phyloP scores from a whole-genome alignment of 2,888 invertebrate genomes.

The Frankliniella intonsa region DNA sequence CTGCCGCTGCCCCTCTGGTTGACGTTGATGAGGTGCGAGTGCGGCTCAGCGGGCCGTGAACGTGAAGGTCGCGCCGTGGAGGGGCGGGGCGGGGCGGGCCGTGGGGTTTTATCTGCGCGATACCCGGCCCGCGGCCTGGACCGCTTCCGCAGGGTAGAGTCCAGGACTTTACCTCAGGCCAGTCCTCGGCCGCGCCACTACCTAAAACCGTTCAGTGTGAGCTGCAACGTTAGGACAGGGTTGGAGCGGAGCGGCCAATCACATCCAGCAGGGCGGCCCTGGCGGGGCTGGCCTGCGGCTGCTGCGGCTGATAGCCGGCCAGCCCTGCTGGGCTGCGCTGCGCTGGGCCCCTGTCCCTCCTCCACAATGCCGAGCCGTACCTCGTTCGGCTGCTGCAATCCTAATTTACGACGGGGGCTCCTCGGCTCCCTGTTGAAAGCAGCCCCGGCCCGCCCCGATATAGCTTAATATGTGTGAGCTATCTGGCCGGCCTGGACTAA shows the following conservation, averaged over 20 bases:
- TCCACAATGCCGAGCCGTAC: background rate
- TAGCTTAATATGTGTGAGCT: conserved; percentile 17
- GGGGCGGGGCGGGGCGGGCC: too few species aligned
- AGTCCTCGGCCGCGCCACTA: too few species aligned
- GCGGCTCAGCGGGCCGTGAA: too few species aligned
- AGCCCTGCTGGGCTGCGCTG: background rate
- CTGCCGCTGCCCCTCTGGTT: background rate
- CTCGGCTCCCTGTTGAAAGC: background rate
- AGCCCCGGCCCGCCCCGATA: background rate
- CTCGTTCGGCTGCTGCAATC: conserved; percentile 3
- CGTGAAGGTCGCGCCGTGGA: too few species aligned
- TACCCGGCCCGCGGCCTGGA: too few species aligned
- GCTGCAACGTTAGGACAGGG: too few species aligned
- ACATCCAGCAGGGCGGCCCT: background rate
- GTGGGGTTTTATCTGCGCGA: too few species aligned
- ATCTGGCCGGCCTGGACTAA: conserved; percentile 41
- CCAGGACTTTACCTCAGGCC: too few species aligned
- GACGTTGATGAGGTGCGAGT: too few species aligned
- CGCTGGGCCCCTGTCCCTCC: background rate
- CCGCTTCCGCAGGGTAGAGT: too few species aligned
- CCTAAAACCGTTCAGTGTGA: too few species aligned
- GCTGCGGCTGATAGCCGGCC: conserved; percentile 22
- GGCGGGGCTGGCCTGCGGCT: background rate
- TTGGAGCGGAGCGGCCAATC: too few species aligned
- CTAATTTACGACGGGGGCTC: background rate